These are phyloP conservation scores for Oscheius sp. DNA, from an alignment of 2,888 invertebrate species.

Conservation along the genomic window DNA sequence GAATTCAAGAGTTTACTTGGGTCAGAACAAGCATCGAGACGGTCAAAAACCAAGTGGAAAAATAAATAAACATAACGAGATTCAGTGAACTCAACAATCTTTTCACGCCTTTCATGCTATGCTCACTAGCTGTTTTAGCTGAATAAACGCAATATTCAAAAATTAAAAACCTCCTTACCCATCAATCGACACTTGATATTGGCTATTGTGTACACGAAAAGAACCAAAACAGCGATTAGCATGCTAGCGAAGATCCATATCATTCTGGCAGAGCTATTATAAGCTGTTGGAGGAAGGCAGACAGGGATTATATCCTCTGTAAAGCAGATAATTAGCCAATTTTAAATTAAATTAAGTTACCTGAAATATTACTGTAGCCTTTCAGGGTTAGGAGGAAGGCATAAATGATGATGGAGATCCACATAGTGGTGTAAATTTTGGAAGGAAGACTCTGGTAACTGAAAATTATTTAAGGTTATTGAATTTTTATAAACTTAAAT, in stretches of 20 bases:
- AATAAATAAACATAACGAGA: constrained; percentile 45
- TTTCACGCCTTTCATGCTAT: constrained; percentile 35
- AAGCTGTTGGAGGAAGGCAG: constrained; percentile 51
- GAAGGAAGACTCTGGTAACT: constrained; percentile 41
- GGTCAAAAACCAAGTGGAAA: constrained; percentile 53
- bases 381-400: constrained; percentile 31
- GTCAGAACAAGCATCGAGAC: constrained; percentile 43
- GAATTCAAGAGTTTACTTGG: constrained; percentile 40
- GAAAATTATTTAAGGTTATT: no score
- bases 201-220: constrained; percentile 45
- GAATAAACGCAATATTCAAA: not conserved
- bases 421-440: constrained; percentile 28
- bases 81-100: constrained; percentile 48
- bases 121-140: constrained; percentile 34
- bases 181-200: constrained; percentile 41
- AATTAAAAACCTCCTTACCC: not conserved
- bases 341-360: not conserved
- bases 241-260: constrained; percentile 44
- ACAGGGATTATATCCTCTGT: constrained; percentile 37
- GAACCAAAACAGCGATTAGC: constrained; percentile 41
- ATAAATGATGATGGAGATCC: constrained; percentile 30
- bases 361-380: constrained; percentile 35
- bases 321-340: not conserved
- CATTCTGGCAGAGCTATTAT: constrained; percentile 21
- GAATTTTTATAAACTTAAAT: no score